Evolutionary conservation across 2,888 invertebrate genomes (phyloP).

Genomic region (Agrenia bidenticulata): DNA sequence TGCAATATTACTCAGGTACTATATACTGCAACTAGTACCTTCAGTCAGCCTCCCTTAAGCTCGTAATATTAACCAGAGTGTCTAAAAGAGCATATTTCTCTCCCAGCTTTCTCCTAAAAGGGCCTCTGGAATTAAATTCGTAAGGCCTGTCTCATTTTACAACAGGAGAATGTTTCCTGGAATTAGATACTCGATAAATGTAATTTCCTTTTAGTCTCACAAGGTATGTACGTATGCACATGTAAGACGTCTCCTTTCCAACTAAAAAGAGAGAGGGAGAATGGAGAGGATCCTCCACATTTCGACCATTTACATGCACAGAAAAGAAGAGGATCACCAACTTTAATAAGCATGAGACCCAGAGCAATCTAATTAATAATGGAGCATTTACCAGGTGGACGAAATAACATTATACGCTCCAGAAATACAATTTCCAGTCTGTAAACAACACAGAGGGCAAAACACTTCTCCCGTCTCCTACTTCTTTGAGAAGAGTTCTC

Average conservation of each 20-base stretch:
- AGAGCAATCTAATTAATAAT: conserved; percentile 46
- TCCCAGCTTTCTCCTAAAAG: conserved; percentile 3
- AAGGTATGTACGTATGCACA: no score
- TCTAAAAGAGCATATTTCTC: conserved; percentile 10
- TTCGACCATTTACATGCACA: no score
- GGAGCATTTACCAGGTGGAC: conserved; percentile 35
- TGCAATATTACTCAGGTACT: no score
- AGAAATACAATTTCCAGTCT: conserved; percentile 16
- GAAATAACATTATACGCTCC: conserved; percentile 14
- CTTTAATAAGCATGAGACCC: conserved; percentile 23
- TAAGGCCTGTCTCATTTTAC: conserved; percentile 22
- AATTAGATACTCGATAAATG: conserved; percentile 38
- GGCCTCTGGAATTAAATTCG: conserved; percentile 8
- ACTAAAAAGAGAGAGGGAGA: conserved; percentile 20
- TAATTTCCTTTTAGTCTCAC: conserved; percentile 33
- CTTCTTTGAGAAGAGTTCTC: neutral
- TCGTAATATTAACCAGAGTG: conserved; percentile 17
- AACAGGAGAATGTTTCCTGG: conserved; percentile 7
- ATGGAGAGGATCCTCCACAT: neutral
- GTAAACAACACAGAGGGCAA: conserved; percentile 12
- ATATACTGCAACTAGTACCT: no score
- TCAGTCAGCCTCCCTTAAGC: neutral
- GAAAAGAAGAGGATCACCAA: no score
- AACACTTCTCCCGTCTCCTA: neutral
- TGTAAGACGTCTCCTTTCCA: no score